Evolutionary conservation across 2,888 invertebrate species (phyloP).

Genomic region (Heliconius aoede): DNA sequence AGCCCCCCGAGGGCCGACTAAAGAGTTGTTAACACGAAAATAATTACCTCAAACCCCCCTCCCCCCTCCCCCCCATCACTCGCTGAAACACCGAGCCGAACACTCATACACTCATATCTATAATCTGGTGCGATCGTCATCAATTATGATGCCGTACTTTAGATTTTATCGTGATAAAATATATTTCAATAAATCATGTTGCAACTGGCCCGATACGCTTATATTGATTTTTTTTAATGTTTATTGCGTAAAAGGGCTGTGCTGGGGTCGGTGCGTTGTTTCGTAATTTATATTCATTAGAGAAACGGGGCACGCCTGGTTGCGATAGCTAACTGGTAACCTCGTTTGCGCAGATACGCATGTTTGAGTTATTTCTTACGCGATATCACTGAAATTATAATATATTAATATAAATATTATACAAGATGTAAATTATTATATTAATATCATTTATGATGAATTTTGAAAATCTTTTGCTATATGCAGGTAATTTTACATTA

Average conservation of each 20-base stretch:
- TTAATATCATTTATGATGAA: background rate
- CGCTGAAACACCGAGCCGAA: conserved; percentile 33
- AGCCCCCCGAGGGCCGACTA: conserved; percentile 59
- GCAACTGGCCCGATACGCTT: conserved; percentile 72
- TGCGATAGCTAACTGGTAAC: conserved; percentile 43
- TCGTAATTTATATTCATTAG: conserved; percentile 81
- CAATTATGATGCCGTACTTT: conserved; percentile 78
- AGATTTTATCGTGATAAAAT: conserved; percentile 80
- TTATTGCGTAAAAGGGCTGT: conserved; percentile 76
- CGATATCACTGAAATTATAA: conserved; percentile 22
- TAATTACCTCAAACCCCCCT: conserved; percentile 67
- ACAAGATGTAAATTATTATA: background rate
- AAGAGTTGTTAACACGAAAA: conserved; percentile 81
- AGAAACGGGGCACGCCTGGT: conserved; percentile 48
- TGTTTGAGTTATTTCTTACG: conserved; percentile 26
- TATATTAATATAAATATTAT: conserved; percentile 3
- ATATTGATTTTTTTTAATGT: conserved; percentile 81
- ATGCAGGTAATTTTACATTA: background rate
- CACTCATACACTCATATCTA: conserved; percentile 50
- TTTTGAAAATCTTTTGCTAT: background rate
- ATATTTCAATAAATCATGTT: conserved; percentile 79
- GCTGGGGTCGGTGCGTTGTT: conserved; percentile 68
- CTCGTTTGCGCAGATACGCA: conserved; percentile 35
- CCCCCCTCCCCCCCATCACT: conserved; percentile 52
- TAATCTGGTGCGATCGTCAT: conserved; percentile 69